A percentile compares a stretch with the other conserved stretches of the same genome.
Evolutionary conservation across 2,113 vertebrate species (phyloP).

Genomic region (Gracilinanus agilis): DNA sequence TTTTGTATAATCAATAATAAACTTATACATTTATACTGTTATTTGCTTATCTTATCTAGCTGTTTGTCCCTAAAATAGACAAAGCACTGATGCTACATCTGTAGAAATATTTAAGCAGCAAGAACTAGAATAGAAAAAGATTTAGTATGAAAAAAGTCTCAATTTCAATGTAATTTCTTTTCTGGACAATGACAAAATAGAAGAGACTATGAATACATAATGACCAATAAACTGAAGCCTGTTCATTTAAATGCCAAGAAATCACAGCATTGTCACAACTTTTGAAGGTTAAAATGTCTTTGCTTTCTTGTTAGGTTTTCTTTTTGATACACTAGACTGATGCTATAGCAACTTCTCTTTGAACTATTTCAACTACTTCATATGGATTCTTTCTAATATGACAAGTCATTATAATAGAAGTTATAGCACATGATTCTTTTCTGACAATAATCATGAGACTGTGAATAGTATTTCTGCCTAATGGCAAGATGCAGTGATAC

Average conservation of each 20-base stretch:
- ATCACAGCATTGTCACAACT: slow-evolving; percentile 18
- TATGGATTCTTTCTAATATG: slow-evolving; percentile 66
- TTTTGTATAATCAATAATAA: background rate
- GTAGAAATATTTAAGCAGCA: slow-evolving; percentile 42
- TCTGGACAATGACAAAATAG: slow-evolving; percentile 48
- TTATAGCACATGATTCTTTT: slow-evolving; percentile 26
- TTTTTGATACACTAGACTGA: slow-evolving; percentile 49
- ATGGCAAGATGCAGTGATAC: slow-evolving; percentile 61
- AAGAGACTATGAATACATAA: slow-evolving; percentile 23
- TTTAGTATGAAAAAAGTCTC: slow-evolving; percentile 46
- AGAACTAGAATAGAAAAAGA: slow-evolving; percentile 28
- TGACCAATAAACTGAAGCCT: slow-evolving; percentile 41
- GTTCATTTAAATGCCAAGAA: slow-evolving; percentile 56
- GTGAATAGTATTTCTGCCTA: slow-evolving; percentile 69
- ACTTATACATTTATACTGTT: slow-evolving; percentile 17
- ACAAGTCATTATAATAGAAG: slow-evolving; percentile 66
- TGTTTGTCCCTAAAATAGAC: slow-evolving; percentile 15
- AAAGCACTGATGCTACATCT: slow-evolving; percentile 31
- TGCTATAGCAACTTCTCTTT: slow-evolving; percentile 38
- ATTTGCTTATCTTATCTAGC: slow-evolving; percentile 17
- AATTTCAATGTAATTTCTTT: slow-evolving; percentile 2
- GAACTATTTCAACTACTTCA: slow-evolving; percentile 38
- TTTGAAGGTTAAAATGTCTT: slow-evolving; percentile 45
- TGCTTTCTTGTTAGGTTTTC: slow-evolving; percentile 32
- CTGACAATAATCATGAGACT: slow-evolving; percentile 59